phyloP scores from a whole-genome alignment of 2,888 invertebrate species.

The Helobdella robusta region DNA sequence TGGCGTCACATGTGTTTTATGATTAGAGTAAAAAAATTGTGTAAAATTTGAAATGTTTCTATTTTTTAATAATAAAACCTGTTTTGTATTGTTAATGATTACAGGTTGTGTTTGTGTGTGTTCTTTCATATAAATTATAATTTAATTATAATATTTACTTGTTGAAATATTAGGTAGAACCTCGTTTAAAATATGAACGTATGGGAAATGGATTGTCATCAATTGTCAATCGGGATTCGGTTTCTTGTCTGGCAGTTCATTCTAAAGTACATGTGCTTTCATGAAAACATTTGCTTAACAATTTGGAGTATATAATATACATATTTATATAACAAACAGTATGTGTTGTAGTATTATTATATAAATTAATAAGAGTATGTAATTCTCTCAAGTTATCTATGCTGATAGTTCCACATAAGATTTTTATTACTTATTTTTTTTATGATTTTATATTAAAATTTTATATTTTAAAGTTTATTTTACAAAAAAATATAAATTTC shows the following conservation, averaged over 20 bases:
- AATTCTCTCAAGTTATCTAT: too few species aligned
- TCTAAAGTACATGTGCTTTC: constrained; percentile 60
- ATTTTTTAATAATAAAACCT: too few species aligned
- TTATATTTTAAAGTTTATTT: neutral
- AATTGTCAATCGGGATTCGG: constrained; percentile 74
- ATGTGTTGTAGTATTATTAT: neutral
- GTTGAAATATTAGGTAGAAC: constrained; percentile 49
- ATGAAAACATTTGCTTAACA: neutral
- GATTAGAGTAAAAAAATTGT: too few species aligned
- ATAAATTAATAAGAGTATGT: neutral
- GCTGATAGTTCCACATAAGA: too few species aligned
- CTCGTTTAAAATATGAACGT: constrained; percentile 80
- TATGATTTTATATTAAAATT: neutral
- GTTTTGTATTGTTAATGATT: too few species aligned
- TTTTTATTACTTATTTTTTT: neutral
- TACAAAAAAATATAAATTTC: neutral
- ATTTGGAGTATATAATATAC: neutral
- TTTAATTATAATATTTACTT: neutral
- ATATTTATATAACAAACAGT: neutral
- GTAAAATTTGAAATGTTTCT: too few species aligned
- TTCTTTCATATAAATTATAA: too few species aligned
- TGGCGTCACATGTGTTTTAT: too few species aligned
- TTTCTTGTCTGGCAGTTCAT: constrained; percentile 85
- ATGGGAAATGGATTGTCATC: constrained; percentile 75
- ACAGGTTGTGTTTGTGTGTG: too few species aligned